A percentile compares a stretch with the other conserved stretches of the same genome.
phyloP scores from a whole-genome alignment of 2,113 vertebrate genomes.

The Smithornis capensis region DNA sequence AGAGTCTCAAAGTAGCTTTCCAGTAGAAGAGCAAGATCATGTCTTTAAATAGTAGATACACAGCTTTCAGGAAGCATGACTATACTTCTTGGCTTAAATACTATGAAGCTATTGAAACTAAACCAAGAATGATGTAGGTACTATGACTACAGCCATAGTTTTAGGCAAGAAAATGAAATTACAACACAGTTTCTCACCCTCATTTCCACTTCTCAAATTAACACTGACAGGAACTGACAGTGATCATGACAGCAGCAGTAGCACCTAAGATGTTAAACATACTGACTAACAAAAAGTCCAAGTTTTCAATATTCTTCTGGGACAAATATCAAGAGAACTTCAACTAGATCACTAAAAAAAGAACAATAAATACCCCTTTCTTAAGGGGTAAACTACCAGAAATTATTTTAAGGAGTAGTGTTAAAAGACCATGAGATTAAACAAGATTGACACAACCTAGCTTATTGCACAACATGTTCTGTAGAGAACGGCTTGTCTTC shows the following conservation, averaged over 20 bases:
- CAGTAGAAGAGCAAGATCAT: background rate
- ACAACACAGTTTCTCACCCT: background rate
- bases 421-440: background rate
- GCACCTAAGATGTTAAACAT: background rate
- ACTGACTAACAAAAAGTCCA: background rate
- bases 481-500: background rate
- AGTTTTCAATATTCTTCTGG: background rate
- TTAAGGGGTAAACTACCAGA: background rate
- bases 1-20: background rate
- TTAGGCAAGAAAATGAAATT: background rate
- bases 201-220: background rate
- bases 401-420: background rate
- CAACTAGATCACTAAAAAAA: background rate
- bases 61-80: background rate
- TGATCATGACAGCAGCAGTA: background rate
- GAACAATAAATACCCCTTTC: background rate
- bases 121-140: background rate
- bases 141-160: background rate
- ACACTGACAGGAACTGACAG: background rate
- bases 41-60: background rate
- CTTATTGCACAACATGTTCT: background rate
- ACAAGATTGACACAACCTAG: background rate
- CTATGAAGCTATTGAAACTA: background rate
- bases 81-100: background rate
- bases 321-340: background rate